A percentile compares a stretch with the other conserved stretches of the same genome.
Conservation (phyloP, 2,113 vertebrate genomes). For the Saguinus imperator region DNA sequence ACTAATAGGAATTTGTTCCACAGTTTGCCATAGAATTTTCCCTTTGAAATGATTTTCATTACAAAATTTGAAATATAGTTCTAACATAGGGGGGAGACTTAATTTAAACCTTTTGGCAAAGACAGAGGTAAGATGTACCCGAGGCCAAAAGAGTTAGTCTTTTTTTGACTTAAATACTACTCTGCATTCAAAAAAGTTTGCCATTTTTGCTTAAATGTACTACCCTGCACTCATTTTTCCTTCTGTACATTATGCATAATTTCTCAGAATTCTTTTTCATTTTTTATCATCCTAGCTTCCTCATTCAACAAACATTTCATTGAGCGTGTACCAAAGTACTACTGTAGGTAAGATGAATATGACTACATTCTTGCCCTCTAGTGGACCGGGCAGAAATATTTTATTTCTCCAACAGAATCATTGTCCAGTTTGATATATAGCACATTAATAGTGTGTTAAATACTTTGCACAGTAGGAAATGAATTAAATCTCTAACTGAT, state of each 20-base stretch:
- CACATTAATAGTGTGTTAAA: neutral
- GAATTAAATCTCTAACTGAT: neutral
- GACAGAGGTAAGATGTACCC: neutral
- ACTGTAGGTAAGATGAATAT: neutral
- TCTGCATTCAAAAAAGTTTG: neutral
- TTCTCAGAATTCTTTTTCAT: neutral
- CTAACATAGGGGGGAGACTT: neutral
- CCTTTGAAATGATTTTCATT: slow-evolving; percentile 12
- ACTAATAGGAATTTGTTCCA: neutral
- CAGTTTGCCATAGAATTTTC: neutral
- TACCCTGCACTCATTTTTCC: neutral
- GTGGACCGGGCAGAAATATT: neutral
- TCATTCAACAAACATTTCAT: neutral
- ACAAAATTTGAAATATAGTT: slow-evolving; percentile 8
- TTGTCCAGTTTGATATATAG: neutral
- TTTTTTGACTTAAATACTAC: neutral
- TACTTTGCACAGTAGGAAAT: neutral
- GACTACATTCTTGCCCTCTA: neutral
- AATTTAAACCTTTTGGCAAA: neutral
- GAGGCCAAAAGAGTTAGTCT: neutral
- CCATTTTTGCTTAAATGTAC: neutral
- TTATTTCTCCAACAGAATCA: neutral
- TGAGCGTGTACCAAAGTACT: neutral
- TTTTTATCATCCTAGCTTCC: neutral
- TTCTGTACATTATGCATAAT: neutral